These are phyloP conservation scores for Lepus europaeus DNA, from an alignment of 2,113 vertebrate species.

Conservation along the genomic window DNA sequence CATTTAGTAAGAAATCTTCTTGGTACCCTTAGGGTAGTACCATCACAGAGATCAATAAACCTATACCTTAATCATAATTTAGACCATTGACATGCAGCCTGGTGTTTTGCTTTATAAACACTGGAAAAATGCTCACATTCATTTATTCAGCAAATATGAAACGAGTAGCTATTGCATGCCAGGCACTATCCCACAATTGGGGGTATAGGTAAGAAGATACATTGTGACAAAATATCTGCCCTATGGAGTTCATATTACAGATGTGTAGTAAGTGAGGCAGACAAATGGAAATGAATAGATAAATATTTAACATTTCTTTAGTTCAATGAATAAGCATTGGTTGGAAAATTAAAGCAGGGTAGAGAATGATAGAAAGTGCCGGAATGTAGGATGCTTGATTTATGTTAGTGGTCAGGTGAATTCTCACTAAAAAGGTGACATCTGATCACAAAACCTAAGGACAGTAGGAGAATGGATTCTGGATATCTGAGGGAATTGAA, in stretches of 20 bases:
- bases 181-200: background rate
- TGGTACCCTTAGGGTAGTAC: background rate
- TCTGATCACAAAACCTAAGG: background rate
- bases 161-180: background rate
- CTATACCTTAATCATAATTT: slow-evolving; percentile 21
- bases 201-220: background rate
- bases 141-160: slow-evolving; percentile 25
- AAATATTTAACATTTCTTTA: background rate
- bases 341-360: background rate
- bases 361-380: background rate
- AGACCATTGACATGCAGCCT: background rate
- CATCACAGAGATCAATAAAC: slow-evolving; percentile 4
- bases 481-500: background rate
- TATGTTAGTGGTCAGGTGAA: background rate
- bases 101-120: background rate
- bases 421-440: background rate
- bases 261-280: background rate
- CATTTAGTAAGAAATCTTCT: background rate
- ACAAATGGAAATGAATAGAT: background rate
- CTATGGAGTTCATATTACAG: background rate
- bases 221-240: background rate
- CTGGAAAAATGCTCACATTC: background rate
- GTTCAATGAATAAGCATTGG: background rate
- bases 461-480: background rate
- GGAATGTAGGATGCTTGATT: background rate